These are phyloP conservation scores for Chaetops frenatus DNA, from an alignment of 2,113 vertebrate species.

Conservation along the genomic window DNA sequence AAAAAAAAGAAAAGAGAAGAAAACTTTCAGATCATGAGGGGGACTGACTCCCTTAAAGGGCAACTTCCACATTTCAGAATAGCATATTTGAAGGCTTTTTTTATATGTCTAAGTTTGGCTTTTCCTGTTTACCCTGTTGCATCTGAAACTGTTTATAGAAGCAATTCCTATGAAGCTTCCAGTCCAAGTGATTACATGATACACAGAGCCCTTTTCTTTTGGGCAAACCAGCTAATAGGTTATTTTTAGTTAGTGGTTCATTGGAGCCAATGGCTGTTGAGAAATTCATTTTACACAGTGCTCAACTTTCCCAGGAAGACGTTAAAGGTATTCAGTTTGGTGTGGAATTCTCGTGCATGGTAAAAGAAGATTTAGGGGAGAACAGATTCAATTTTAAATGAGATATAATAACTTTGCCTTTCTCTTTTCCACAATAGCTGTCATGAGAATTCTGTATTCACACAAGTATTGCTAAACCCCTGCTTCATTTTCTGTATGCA, in stretches of 20 bases:
- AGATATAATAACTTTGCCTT: not conserved
- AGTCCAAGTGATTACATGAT: constrained; percentile 21
- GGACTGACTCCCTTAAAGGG: not conserved
- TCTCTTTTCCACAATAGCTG: not conserved
- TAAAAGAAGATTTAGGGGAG: not conserved
- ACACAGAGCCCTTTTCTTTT: constrained; percentile 47
- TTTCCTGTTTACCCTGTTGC: constrained; percentile 57
- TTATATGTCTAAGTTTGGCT: constrained; percentile 43
- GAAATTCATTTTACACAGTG: not conserved
- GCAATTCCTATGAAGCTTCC: not conserved
- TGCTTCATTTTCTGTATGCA: not conserved
- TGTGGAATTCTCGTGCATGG: not conserved
- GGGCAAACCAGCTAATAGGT: constrained; percentile 14
- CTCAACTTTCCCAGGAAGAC: not conserved
- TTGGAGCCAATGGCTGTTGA: not conserved
- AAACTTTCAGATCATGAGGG: not conserved
- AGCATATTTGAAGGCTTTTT: not conserved
- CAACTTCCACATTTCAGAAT: not conserved
- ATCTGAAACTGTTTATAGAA: constrained; percentile 54
- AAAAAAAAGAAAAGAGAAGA: not conserved
- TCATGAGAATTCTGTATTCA: not conserved
- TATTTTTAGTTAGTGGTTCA: constrained; percentile 35
- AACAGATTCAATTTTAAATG: not conserved
- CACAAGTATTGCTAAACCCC: not conserved
- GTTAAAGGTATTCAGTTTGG: not conserved